Percentiles rank a stretch among this genome's conserved stretches.
phyloP scores from a whole-genome alignment of 2,888 invertebrate species.

The Drosophila paramelanica region DNA sequence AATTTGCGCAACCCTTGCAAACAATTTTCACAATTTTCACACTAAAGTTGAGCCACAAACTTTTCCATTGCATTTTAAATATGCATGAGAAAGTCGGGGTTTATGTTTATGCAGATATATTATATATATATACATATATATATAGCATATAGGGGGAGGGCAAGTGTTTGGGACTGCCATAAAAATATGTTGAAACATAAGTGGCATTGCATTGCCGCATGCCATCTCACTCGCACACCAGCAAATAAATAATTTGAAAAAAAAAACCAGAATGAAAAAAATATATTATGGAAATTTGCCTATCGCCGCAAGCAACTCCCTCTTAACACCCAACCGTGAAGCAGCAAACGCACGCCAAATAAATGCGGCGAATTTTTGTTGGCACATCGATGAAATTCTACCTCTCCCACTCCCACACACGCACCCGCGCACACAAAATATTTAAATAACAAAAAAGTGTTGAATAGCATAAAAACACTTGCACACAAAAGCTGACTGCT shows the following conservation, averaged over 20 bases:
- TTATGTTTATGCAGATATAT: conserved; percentile 59
- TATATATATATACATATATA: conserved; percentile 5
- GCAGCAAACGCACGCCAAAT: conserved; percentile 14
- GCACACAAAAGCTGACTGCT: conserved; percentile 9
- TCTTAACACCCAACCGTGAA: neutral
- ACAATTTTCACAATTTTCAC: conserved; percentile 58
- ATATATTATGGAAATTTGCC: conserved; percentile 42
- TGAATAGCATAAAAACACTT: conserved; percentile 46
- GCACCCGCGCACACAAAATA: neutral
- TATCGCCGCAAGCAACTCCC: neutral
- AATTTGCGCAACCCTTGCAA: conserved; percentile 56
- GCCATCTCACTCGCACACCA: conserved; percentile 7
- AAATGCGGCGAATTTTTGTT: conserved; percentile 40
- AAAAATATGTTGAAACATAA: conserved; percentile 20
- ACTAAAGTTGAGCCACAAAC: conserved; percentile 60
- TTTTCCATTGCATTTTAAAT: conserved; percentile 68
- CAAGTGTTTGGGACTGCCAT: too few relatives aligned
- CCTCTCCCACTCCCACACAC: too few relatives aligned
- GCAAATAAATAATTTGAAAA: conserved; percentile 1
- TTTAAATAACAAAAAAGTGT: conserved; percentile 19
- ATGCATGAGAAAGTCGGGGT: conserved; percentile 54
- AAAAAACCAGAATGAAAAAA: neutral
- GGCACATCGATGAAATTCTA: conserved; percentile 48
- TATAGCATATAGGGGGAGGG: too few relatives aligned
- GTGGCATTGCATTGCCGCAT: conserved; percentile 31